A percentile compares a stretch with the other conserved stretches of the same genome.
These are phyloP conservation scores for Pocillopora meandrina DNA, from an alignment of 92 coral and sea anemone genomes.

Conservation along the genomic window DNA sequence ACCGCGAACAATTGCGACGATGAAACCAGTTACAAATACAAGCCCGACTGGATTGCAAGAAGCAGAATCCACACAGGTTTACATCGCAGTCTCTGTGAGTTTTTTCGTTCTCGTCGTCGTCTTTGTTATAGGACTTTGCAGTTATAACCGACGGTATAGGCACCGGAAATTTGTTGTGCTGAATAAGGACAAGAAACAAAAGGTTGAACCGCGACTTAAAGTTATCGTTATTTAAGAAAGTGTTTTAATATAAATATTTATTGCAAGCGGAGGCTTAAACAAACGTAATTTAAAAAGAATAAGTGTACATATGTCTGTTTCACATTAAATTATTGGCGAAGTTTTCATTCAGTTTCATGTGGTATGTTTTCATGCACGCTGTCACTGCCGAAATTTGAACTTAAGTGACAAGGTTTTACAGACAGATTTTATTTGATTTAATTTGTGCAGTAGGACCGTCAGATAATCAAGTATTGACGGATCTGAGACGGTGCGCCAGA, in stretches of 20 bases:
- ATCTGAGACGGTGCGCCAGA: no score
- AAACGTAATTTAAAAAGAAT: not conserved
- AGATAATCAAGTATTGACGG: no score
- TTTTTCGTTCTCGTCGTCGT: not conserved
- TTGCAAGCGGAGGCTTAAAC: not conserved
- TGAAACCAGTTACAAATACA: not conserved
- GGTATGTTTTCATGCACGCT: no score
- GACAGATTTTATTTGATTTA: no score
- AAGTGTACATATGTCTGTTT: not conserved
- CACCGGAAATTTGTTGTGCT: conserved; percentile 28
- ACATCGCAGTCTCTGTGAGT: not conserved
- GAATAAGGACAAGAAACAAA: not conserved
- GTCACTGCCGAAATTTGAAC: no score
- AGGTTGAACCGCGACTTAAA: not conserved
- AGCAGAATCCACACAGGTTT: conserved; percentile 5
- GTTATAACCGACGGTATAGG: conserved; percentile 8
- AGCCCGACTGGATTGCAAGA: not conserved
- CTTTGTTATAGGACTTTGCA: not conserved
- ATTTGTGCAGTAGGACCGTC: no score
- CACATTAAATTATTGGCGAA: not conserved
- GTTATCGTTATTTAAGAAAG: not conserved
- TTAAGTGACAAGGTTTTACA: no score
- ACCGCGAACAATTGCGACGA: conserved; percentile 12
- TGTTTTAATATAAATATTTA: not conserved
- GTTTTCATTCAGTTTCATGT: not conserved